Percentiles rank a stretch among this genome's conserved stretches.
These are phyloP conservation scores for Macroteleia sp. DNA, from an alignment of 2,888 invertebrate genomes.

Conservation along the genomic window DNA sequence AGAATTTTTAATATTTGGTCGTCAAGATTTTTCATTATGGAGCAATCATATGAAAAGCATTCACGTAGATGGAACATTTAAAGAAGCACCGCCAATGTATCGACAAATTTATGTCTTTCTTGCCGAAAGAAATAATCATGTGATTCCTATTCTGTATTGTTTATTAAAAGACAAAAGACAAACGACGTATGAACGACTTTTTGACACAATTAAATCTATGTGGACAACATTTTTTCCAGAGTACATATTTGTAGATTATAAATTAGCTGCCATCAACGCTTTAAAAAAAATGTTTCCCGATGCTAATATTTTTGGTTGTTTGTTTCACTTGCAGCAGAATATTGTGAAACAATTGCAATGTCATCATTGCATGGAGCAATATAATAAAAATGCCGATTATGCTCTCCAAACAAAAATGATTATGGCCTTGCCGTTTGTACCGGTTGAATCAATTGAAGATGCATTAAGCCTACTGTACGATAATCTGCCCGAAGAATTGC, in stretches of 20 bases:
- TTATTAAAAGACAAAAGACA: background rate
- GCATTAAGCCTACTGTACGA: too few relatives aligned
- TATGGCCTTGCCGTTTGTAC: too few relatives aligned
- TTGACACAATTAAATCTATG: background rate
- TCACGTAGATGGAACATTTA: background rate
- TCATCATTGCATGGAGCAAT: too few relatives aligned
- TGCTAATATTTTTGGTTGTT: background rate
- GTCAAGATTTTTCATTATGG: too few relatives aligned
- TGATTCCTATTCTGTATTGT: constrained; percentile 2
- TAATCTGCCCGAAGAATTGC: too few relatives aligned
- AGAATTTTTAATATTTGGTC: too few relatives aligned
- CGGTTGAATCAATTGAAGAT: too few relatives aligned
- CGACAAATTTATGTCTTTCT: background rate
- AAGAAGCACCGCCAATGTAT: background rate
- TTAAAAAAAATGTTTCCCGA: background rate
- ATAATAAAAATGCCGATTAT: too few relatives aligned
- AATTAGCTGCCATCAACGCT: background rate
- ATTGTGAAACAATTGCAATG: background rate
- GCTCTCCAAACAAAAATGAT: too few relatives aligned
- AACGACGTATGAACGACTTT: background rate
- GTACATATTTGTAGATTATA: background rate
- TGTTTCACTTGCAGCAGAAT: constrained; percentile 3
- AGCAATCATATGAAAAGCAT: background rate
- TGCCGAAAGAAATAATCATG: background rate
- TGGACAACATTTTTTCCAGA: background rate